Base-by-base conservation (phyloP, 1,140 invertebrate species). In the Trissolcus basalis region DNA sequence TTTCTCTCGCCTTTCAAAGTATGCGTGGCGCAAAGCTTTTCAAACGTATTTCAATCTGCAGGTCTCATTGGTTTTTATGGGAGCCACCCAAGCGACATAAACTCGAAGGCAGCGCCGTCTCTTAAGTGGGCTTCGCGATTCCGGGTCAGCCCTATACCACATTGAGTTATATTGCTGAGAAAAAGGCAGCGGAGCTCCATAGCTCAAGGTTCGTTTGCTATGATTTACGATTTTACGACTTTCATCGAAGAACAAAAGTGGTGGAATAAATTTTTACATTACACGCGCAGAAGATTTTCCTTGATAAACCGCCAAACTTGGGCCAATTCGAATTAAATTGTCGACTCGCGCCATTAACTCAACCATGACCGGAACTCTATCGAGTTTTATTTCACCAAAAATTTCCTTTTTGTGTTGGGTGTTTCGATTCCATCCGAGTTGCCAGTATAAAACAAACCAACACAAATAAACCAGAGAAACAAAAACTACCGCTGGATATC, bases 41-140 rank as follows among this genome's bases (percentile, higher is more conserved):
- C 67, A 59, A 74, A 72, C 74, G 78, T 81, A 81, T 81, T 80
- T 81, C 79, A 81, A 81, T 81, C 73, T 75, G 53, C 70, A 60
- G 64, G 55, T 70, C 70, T 77, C 75, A 81, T 81, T 80, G 75
- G 73, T 71, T 81, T 80, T 81, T 77, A 79, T 78, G 79, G 19
- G 76, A 67, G 67, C 76, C 61, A 76, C 69, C 72, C 70, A 76
- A 56, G 60, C 77, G 64, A 75, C 73, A 77, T 79, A 79, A 79
- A 58, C 70, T 16, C 48, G 73, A 51, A 48, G 32, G 48, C 41
- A 65, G 54, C 56, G 56, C 64, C 55, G 69, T 59, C 54, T 69
- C 56, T 76, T 79, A 76, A 79, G 72, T 78, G 56, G 76, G 61
- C 70, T 70, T 71, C 56, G 60, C 70, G 61, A 54, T 76, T 77